Conservation (phyloP, 2,113 vertebrate genomes). For the Cervus canadensis region DNA sequence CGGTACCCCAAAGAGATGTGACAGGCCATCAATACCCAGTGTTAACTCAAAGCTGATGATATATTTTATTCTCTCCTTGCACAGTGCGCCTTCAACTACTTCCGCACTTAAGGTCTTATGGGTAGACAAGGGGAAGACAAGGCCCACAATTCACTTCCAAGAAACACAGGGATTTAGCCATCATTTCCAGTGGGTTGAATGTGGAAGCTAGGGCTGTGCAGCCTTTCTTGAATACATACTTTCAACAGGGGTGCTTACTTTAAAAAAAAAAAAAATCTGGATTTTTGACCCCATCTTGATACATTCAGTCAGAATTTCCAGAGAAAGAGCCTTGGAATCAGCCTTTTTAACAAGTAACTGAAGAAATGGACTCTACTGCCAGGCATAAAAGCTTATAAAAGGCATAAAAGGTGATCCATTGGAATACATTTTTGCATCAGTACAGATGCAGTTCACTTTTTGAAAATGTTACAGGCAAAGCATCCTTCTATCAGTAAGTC, state of each 20-base stretch:
- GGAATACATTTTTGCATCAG: neutral
- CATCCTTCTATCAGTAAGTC: neutral
- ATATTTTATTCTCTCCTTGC: neutral
- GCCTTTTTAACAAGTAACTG: neutral
- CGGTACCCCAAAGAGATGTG: neutral
- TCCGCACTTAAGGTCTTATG: neutral
- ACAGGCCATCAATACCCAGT: neutral
- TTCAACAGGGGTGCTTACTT: neutral
- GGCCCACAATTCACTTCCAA: neutral
- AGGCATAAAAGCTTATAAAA: neutral
- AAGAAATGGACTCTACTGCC: neutral
- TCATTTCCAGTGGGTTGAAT: neutral
- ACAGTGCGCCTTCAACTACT: neutral
- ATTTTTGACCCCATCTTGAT: neutral
- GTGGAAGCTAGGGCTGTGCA: neutral
- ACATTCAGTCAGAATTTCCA: neutral
- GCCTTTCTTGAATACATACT: neutral
- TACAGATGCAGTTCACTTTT: neutral
- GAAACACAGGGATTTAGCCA: neutral
- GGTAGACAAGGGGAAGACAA: neutral
- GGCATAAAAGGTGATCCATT: neutral
- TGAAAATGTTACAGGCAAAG: neutral
- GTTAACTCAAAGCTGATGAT: neutral
- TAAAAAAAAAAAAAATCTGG: neutral
- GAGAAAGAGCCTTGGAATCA: neutral